Conservation (phyloP, 2,888 invertebrate genomes). For the Synanthedon myopaeformis region DNA sequence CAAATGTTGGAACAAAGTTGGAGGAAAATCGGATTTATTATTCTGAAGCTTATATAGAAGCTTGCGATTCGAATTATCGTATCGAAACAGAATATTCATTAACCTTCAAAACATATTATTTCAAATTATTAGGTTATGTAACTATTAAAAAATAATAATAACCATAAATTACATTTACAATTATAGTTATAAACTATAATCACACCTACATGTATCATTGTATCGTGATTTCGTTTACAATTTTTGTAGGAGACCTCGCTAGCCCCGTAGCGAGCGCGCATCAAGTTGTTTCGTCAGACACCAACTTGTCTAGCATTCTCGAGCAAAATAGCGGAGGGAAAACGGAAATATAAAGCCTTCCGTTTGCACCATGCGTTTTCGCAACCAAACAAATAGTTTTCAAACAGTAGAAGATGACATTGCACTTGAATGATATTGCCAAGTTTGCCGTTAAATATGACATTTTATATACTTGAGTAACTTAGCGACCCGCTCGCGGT, state of each 20-base stretch:
- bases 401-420: conserved; percentile 28
- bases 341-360: not conserved
- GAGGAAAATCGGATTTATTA: conserved; percentile 27
- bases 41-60: conserved; percentile 6
- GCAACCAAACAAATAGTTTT: not conserved
- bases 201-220: no score
- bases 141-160: no score
- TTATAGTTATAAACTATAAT: no score
- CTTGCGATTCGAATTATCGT: no score
- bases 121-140: no score
- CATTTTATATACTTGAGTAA: no score
- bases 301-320: not conserved
- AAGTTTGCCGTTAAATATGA: conserved; percentile 6
- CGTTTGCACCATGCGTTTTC: not conserved
- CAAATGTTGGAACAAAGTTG: conserved; percentile 20
- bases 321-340: not conserved
- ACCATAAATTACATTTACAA: no score
- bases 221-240: no score
- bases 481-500: no score
- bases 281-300: conserved; percentile 20
- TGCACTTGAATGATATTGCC: conserved; percentile 32
- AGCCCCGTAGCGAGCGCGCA: conserved; percentile 11
- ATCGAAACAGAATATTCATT: no score
- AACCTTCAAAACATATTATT: no score
- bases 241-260: no score